Conservation (phyloP, 2,797 vertebrate genomes). For the Philypnodon macrostomus region DNA sequence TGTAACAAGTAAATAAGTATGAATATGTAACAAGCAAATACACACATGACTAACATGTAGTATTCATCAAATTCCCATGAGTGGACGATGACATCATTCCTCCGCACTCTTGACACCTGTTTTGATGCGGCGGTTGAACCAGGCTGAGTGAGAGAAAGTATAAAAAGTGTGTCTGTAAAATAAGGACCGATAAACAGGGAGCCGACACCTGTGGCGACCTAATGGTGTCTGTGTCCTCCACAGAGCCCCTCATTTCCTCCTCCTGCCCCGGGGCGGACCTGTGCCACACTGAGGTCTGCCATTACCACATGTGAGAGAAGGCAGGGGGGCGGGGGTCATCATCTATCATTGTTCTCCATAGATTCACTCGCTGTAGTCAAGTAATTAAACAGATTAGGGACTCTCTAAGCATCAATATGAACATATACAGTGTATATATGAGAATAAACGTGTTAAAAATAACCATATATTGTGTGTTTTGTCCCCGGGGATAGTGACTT, state of each 20-base stretch:
- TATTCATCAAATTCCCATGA: no score
- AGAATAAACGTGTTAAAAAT: not conserved
- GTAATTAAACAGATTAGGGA: conserved; percentile 83
- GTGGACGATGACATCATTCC: conserved; percentile 19
- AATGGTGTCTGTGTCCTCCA: conserved; percentile 68
- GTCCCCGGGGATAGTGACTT: conserved; percentile 42
- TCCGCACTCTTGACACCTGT: conserved; percentile 58
- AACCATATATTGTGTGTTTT: conserved; percentile 11
- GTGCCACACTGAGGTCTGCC: conserved; percentile 70
- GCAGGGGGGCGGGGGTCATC: conserved; percentile 67
- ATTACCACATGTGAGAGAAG: conserved; percentile 58
- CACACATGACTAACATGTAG: no score
- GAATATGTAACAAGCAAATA: no score
- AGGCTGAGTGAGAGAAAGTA: conserved; percentile 7
- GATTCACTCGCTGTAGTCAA: conserved; percentile 80
- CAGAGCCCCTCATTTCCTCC: conserved; percentile 69
- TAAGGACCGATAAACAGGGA: conserved; percentile 48
- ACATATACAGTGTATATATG: not conserved
- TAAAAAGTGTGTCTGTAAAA: conserved; percentile 18
- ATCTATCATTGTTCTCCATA: conserved; percentile 77
- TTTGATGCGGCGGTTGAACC: conserved; percentile 32
- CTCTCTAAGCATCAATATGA: not conserved
- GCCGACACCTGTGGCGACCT: conserved; percentile 82
- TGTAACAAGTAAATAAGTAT: no score
- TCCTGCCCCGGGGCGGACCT: conserved; percentile 80